phyloP scores from a whole-genome alignment of 2,797 vertebrate genomes.

The Sebastes diploproa region DNA sequence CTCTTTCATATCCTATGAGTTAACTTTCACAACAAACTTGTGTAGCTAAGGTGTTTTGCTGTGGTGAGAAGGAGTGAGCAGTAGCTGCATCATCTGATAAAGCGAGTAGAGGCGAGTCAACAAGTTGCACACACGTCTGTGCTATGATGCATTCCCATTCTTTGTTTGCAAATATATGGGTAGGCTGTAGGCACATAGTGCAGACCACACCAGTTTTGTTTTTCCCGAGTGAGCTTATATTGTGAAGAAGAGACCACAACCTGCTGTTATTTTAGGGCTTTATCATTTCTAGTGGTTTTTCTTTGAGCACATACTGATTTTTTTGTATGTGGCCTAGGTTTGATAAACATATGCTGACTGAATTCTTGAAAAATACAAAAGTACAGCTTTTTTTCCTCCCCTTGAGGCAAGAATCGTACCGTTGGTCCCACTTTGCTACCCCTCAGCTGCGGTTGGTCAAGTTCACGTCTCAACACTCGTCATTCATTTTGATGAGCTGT shows the following conservation, averaged over 20 bases:
- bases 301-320: background rate
- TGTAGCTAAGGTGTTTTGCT: constrained; percentile 65
- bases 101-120: constrained; percentile 29
- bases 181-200: constrained; percentile 45
- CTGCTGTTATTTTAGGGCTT: constrained; percentile 49
- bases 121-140: constrained; percentile 41
- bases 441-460: constrained; percentile 42
- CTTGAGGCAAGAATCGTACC: constrained; percentile 25
- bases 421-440: constrained; percentile 4
- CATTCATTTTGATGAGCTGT: constrained; percentile 61
- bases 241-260: constrained; percentile 18
- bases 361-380: constrained; percentile 35
- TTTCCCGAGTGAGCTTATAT: constrained; percentile 57
- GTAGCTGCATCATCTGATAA: constrained; percentile 49
- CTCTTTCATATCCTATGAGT: constrained; percentile 43
- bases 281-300: background rate
- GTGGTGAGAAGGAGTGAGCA: constrained; percentile 27
- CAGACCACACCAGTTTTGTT: constrained; percentile 63
- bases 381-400: background rate
- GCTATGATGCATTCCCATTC: constrained; percentile 51
- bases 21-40: constrained; percentile 66
- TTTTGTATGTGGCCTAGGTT: background rate
- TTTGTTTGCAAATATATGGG: constrained; percentile 60
- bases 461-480: constrained; percentile 22
- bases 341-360: constrained; percentile 26